phyloP scores from a whole-genome alignment of 2,113 vertebrate genomes.

The Urocolius indicus region DNA sequence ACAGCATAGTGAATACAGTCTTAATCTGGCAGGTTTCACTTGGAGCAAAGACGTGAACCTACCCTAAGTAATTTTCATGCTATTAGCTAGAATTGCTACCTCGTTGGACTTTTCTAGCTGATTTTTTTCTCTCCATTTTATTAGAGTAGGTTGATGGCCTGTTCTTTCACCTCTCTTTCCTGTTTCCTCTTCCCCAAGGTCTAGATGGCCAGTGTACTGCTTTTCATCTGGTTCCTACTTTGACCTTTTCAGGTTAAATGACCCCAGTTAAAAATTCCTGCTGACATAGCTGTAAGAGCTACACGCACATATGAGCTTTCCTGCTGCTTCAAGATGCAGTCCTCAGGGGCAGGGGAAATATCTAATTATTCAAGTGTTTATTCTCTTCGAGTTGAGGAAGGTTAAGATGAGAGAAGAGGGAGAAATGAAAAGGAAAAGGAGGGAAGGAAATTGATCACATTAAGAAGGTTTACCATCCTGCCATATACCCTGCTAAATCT shows the following conservation, averaged over 20 bases:
- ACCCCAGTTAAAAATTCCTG: conserved; percentile 62
- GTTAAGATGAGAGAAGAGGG: conserved; percentile 48
- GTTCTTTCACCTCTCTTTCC: conserved; percentile 30
- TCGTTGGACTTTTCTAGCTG: neutral
- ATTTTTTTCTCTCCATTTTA: neutral
- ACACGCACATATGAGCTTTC: conserved; percentile 48
- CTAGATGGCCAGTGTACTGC: conserved; percentile 32
- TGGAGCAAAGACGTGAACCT: neutral
- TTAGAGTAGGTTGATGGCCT: conserved; percentile 18
- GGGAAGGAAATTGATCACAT: conserved; percentile 58
- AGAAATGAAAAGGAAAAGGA: conserved; percentile 42
- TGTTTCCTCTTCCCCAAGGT: conserved; percentile 28
- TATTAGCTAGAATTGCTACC: neutral
- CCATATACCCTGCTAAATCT: neutral
- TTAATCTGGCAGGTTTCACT: neutral
- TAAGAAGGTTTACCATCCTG: conserved; percentile 45
- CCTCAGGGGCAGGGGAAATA: conserved; percentile 35
- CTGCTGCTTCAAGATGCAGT: conserved; percentile 63
- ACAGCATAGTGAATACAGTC: neutral
- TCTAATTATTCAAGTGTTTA: conserved; percentile 53
- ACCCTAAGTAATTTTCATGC: neutral
- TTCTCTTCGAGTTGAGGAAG: conserved; percentile 23
- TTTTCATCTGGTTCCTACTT: conserved; percentile 60
- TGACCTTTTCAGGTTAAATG: conserved; percentile 60
- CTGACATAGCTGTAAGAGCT: conserved; percentile 41